Evolutionary conservation across 1,140 invertebrate species (phyloP), one percentile per base, ranked within the genome.

Genomic region (Eriosoma lanigerum): DNA sequence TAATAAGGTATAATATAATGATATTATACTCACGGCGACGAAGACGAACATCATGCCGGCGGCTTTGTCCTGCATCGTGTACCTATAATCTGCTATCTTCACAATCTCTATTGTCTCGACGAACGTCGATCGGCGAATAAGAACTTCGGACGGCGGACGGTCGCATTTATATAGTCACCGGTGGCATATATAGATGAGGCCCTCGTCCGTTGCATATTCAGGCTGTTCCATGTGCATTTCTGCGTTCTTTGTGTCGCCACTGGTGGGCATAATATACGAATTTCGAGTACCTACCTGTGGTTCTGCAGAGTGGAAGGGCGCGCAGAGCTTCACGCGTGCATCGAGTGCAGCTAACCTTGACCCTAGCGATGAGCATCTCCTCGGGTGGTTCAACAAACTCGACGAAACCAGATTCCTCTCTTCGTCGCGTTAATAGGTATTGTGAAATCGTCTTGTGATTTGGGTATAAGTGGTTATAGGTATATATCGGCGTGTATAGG

Each of bases 341-440:
- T 15, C 46, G 46, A 38, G 10, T 48, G 46, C 52, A n/a, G 19
- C 21, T 50, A 72, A 48, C 68, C 68, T 72, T 72, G 68, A 72
- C 68, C 68, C 24, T 72, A 29, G 17, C 17, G 24, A 24, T 19
- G 21, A 9, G 46, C 24, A 1, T 56, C 24, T 52, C n/a, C n/a
- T 68, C 26, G 66, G 46, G 64, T n/a, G 19, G 68, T 72, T 72
- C 68, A 72, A 72, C 68, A 72, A 72, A 50, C 68, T 19, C 46
- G 48, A 26, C 10, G 26, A 72, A 72, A 72, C 68, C 68, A 72
- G 68, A 72, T 72, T 72, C 68, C 48, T 72, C 48, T 72, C 15
- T 50, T 17, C 24, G 26, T 68, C 44, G 62, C 44, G 32, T 8
- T 38, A 38, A 38, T 38, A 38, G 3, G 32, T 8, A 17, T 72